Evolutionary conservation across 2,888 invertebrate species (phyloP).

Genomic region (Tipula helvola): DNA sequence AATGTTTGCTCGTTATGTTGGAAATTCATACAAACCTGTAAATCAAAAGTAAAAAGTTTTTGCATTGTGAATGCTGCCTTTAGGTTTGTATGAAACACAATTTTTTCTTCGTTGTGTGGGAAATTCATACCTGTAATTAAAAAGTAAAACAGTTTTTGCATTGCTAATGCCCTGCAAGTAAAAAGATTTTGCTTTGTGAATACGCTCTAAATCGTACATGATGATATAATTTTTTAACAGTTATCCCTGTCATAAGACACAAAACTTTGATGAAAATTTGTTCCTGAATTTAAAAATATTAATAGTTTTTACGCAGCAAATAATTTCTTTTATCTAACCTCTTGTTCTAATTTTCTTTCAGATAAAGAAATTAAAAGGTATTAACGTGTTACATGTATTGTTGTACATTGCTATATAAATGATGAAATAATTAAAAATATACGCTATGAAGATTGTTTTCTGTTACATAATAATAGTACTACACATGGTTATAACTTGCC

Average conservation of each 20-base stretch:
- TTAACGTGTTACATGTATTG: not conserved
- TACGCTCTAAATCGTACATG: not conserved
- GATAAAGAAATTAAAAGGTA: not conserved
- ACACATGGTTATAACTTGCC: slow-evolving; percentile 5
- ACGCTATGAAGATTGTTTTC: slow-evolving; percentile 5
- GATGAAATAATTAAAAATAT: not conserved
- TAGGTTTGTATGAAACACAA: too few species aligned
- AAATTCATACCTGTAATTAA: too few species aligned
- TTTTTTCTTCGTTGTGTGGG: too few species aligned
- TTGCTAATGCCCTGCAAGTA: too few species aligned
- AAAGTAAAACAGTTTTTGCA: too few species aligned
- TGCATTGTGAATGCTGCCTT: too few species aligned
- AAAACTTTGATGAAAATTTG: not conserved
- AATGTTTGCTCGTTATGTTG: too few species aligned
- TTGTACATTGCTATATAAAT: not conserved
- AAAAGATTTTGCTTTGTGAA: too few species aligned
- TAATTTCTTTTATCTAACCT: not conserved
- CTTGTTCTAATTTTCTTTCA: not conserved
- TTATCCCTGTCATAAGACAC: slow-evolving; percentile 8
- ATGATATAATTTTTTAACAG: not conserved
- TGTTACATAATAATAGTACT: not conserved
- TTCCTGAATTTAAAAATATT: not conserved
- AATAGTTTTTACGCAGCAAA: not conserved
- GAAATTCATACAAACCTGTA: too few species aligned
- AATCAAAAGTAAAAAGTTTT: too few species aligned